phyloP scores from a whole-genome alignment of 1,140 invertebrate genomes.

The Drosophila melanica region DNA sequence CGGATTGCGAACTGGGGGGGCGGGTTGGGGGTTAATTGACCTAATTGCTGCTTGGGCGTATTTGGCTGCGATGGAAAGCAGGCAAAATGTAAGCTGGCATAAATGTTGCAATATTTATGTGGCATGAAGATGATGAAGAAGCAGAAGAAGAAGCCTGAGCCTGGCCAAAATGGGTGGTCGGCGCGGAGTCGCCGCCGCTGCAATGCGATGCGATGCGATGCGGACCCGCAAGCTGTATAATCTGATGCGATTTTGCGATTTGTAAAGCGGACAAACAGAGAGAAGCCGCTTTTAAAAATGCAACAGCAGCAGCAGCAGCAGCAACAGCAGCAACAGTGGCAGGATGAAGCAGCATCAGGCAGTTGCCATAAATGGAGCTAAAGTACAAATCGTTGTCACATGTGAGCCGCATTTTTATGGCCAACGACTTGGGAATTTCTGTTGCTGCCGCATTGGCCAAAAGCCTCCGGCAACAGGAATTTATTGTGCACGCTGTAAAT shows the following conservation, averaged over 20 bases:
- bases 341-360: slow-evolving; percentile 13
- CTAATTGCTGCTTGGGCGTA: slow-evolving; percentile 51
- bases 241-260: slow-evolving; percentile 79
- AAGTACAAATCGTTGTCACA: slow-evolving; percentile 84
- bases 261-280: slow-evolving; percentile 50
- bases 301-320: not conserved
- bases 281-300: slow-evolving; percentile 40
- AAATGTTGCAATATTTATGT: slow-evolving; percentile 40
- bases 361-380: slow-evolving; percentile 80
- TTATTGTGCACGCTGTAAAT: slow-evolving; percentile 75
- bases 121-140: not conserved
- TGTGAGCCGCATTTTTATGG: slow-evolving; percentile 84
- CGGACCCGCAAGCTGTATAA: slow-evolving; percentile 60
- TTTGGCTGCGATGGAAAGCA: slow-evolving; percentile 13
- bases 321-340: slow-evolving; percentile 12
- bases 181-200: not conserved
- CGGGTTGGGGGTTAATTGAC: slow-evolving; percentile 65
- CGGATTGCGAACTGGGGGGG: not conserved
- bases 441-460: slow-evolving; percentile 51
- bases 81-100: slow-evolving; percentile 18
- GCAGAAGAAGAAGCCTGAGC: not conserved
- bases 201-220: not conserved
- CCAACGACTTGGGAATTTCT: slow-evolving; percentile 79
- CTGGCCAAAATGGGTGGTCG: slow-evolving; percentile 47
- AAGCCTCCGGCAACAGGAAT: slow-evolving; percentile 60